Conservation (phyloP, 2,113 vertebrate genomes). For the Ictalurus punctatus region DNA sequence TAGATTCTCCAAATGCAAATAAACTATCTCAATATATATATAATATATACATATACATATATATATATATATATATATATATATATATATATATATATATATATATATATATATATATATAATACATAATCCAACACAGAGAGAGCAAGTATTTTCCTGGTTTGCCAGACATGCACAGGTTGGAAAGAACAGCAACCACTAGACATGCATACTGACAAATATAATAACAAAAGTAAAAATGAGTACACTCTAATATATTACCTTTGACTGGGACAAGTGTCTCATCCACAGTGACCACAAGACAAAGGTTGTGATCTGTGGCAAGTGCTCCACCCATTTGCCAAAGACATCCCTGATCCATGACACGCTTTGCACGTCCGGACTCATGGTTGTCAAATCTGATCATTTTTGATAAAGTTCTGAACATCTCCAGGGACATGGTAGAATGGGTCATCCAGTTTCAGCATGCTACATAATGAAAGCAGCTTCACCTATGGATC, state of each 20-base stretch:
- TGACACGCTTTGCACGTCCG: background rate
- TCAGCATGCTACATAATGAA: background rate
- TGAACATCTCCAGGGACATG: background rate
- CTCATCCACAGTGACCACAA: background rate
- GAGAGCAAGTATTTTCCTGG: background rate
- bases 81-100: too few species aligned
- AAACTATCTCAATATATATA: too few species aligned
- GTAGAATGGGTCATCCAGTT: background rate
- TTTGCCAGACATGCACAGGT: background rate
- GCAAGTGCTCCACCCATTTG: background rate
- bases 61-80: too few species aligned
- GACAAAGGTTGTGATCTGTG: background rate
- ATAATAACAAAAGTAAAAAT: background rate
- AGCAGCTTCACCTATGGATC: background rate
- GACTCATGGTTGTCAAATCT: background rate
- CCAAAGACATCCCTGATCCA: background rate
- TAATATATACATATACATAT: too few species aligned
- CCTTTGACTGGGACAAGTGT: background rate
- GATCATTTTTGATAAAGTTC: background rate
- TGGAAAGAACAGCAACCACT: background rate
- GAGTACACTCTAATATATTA: background rate
- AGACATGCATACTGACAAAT: background rate
- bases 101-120: too few species aligned
- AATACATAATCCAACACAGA: background rate
- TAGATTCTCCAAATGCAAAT: background rate